A percentile compares a stretch with the other conserved stretches of the same genome.
These are phyloP conservation scores for Synanceia verrucosa DNA, from an alignment of 2,797 vertebrate species.

Conservation along the genomic window DNA sequence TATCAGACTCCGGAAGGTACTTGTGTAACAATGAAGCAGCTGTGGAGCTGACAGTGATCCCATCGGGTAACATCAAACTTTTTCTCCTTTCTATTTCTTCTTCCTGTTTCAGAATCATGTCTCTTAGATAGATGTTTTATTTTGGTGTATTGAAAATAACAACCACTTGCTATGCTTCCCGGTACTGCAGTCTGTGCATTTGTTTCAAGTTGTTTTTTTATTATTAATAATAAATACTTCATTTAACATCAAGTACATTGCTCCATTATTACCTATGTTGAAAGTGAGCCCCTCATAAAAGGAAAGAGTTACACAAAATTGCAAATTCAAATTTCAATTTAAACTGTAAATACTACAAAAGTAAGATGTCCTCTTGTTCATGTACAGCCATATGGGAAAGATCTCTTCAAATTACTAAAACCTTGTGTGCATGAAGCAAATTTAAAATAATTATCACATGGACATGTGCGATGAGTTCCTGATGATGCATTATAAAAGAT, in stretches of 20 bases:
- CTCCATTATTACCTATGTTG: too few relatives aligned
- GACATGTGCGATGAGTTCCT: neutral
- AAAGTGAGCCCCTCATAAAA: too few relatives aligned
- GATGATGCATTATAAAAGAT: neutral
- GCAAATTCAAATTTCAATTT: too few relatives aligned
- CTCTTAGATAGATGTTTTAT: neutral
- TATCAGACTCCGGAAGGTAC: conserved; percentile 19
- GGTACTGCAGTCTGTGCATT: neutral
- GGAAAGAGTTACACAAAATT: too few relatives aligned
- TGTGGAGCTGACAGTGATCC: conserved; percentile 20
- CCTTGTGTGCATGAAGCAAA: neutral
- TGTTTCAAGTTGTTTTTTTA: neutral
- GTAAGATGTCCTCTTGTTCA: neutral
- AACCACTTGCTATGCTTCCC: too few relatives aligned
- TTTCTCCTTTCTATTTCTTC: neutral
- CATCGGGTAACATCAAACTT: conserved; percentile 13
- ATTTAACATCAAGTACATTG: neutral
- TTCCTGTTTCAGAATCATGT: neutral
- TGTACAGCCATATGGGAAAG: neutral
- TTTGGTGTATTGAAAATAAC: too few relatives aligned
- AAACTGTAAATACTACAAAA: neutral
- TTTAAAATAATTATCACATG: neutral
- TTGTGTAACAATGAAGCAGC: neutral
- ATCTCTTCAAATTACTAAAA: neutral
- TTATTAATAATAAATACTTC: neutral